Conservation (phyloP, 2,888 invertebrate species). For the Crocallis elinguaria region DNA sequence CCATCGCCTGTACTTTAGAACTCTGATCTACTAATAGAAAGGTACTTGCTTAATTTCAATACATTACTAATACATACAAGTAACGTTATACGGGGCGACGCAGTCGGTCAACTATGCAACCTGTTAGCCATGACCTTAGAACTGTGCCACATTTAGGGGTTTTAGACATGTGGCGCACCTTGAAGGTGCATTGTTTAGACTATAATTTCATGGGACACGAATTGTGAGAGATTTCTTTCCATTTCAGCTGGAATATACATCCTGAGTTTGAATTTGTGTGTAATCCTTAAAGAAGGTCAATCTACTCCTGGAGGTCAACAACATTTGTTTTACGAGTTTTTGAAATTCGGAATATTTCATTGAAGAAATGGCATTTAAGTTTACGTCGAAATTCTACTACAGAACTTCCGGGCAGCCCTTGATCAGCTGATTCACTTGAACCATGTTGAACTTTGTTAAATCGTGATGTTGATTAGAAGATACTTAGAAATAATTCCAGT, state of each 20-base stretch:
- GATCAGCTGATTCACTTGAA: too few relatives aligned
- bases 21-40: background rate
- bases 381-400: too few relatives aligned
- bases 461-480: too few relatives aligned
- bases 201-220: background rate
- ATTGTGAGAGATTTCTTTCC: background rate
- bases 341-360: too few relatives aligned
- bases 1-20: background rate
- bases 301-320: too few relatives aligned
- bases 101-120: slow-evolving; percentile 57
- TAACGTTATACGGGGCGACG: slow-evolving; percentile 52
- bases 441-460: too few relatives aligned
- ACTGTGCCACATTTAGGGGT: slow-evolving; percentile 50
- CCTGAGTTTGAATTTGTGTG: too few relatives aligned
- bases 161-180: slow-evolving; percentile 2
- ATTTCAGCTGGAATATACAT: background rate
- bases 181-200: slow-evolving; percentile 12
- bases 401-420: too few relatives aligned
- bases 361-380: too few relatives aligned
- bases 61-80: slow-evolving; percentile 10
- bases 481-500: too few relatives aligned
- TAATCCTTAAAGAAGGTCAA: too few relatives aligned
- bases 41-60: slow-evolving; percentile 20
- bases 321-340: too few relatives aligned
- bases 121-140: slow-evolving; percentile 72